Percentiles rank a stretch among this genome's conserved stretches.
Evolutionary conservation across 2,888 invertebrate species (phyloP).

Genomic region (Acrobasis consociella): DNA sequence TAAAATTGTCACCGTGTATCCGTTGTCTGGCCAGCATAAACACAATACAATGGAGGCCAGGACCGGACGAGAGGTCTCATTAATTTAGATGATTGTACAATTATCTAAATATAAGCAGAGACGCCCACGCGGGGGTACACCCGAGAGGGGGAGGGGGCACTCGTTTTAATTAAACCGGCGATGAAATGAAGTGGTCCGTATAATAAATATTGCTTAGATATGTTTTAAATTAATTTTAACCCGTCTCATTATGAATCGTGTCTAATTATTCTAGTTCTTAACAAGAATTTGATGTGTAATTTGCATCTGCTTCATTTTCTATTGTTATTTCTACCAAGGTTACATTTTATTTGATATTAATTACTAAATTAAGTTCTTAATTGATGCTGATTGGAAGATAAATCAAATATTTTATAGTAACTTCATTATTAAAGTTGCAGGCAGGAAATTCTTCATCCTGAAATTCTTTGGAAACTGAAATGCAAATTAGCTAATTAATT

Average conservation of each 20-base stretch:
- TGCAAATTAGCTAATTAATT: not conserved
- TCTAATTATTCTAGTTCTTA: constrained; percentile 47
- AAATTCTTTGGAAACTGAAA: not conserved
- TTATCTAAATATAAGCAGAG: constrained; percentile 83
- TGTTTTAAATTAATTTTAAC: constrained; percentile 80
- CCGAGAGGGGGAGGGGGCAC: constrained; percentile 80
- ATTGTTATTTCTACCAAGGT: not conserved
- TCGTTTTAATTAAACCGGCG: constrained; percentile 83
- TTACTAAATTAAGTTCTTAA: not conserved
- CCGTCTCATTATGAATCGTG: constrained; percentile 66
- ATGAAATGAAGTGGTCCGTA: constrained; percentile 83
- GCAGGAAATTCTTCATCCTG: not conserved
- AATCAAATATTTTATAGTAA: not conserved
- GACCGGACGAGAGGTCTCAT: constrained; percentile 81
- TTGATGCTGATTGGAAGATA: not conserved
- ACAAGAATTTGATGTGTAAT: not conserved
- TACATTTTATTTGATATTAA: no score
- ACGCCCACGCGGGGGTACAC: constrained; percentile 75
- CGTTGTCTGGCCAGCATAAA: constrained; percentile 62
- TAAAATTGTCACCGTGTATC: constrained; percentile 70
- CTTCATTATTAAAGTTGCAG: not conserved
- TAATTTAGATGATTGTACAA: constrained; percentile 84
- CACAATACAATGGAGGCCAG: constrained; percentile 76
- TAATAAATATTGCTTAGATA: constrained; percentile 83
- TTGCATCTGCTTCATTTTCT: not conserved